These are phyloP conservation scores for Brachionichthys hirsutus DNA, from an alignment of 2,113 vertebrate species.

Conservation along the genomic window DNA sequence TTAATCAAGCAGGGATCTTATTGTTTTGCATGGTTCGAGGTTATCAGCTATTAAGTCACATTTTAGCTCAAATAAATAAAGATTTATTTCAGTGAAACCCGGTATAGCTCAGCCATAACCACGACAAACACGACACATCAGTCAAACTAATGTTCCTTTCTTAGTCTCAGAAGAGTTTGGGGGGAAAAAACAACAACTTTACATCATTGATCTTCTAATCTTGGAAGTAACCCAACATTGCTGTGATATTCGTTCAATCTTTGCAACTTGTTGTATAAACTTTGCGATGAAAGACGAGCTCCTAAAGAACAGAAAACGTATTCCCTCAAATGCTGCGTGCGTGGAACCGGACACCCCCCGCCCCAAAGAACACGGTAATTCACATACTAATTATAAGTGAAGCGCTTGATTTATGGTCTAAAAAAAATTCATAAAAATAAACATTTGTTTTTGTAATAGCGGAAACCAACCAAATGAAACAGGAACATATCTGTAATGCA, in stretches of 20 bases:
- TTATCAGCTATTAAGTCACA: slow-evolving; percentile 16
- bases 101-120: slow-evolving; percentile 7
- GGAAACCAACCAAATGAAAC: slow-evolving; percentile 37
- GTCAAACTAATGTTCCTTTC: slow-evolving; percentile 39
- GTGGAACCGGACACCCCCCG: slow-evolving; percentile 62
- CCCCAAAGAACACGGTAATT: slow-evolving; percentile 64
- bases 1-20: no score
- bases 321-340: slow-evolving; percentile 42
- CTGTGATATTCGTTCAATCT: slow-evolving; percentile 47
- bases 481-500: slow-evolving; percentile 27
- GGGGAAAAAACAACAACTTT: slow-evolving; percentile 16
- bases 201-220: slow-evolving; percentile 62
- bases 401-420: slow-evolving; percentile 49
- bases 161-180: slow-evolving; percentile 15
- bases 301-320: slow-evolving; percentile 47
- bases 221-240: slow-evolving; percentile 56
- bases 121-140: slow-evolving; percentile 24
- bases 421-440: slow-evolving; percentile 38
- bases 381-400: slow-evolving; percentile 65
- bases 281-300: slow-evolving; percentile 55
- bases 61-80: background rate
- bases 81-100: slow-evolving; percentile 15
- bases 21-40: background rate
- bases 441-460: slow-evolving; percentile 59
- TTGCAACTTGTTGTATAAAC: slow-evolving; percentile 42